Base-by-base conservation (phyloP, 2,888 invertebrate species). In the Barypeithes pellucidus region DNA sequence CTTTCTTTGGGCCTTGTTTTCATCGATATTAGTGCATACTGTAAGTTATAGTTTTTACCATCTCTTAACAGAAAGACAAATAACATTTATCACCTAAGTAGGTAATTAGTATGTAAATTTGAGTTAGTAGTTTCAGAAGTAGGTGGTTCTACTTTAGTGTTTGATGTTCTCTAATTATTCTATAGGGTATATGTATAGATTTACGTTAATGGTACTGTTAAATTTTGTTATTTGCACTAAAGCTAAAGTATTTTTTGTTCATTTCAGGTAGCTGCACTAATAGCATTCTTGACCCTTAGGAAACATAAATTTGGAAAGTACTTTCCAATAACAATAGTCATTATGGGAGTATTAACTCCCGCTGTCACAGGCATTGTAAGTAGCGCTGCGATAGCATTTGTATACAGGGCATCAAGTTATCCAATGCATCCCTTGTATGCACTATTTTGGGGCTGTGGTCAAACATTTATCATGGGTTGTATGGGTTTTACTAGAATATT, bases 241-340 rank as follows among this genome's bases (percentile, higher is more conserved):
- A 16, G 16, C 16, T 43, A 7, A 16, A 0, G 3, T 16, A 3
- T 50, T 50, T 24, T 7, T 69, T 47, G 59, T 76, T 76, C 60
- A 59, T 84, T 84, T 43, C 77, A 87, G 80, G 93, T 96, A 84
- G 97, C 97, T 70, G 95, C 95, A 67, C 87, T 95, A 66, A 95
- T 98, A 79, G 95, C 97, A 59, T 96, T 98, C 85, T 93, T 94
- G 76, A 96, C 96, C 60, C 88, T 98, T 80, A 90, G 97, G 75
- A 97, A 96, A 88, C 98, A 98, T 86, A 95, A 95, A 87, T 94
- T 95, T 86, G 98, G 97, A 76, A 95, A 97, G 84, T 98, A 96
- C 87, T 96, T 97, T 84, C 96, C 97, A 36, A 90, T 96, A 77
- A 88, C 95, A 77, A 93, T 96, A 78, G 88, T 97, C 81, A 89